Percentiles rank a stretch among this genome's conserved stretches.
phyloP scores from a whole-genome alignment of 2,888 invertebrate genomes.

The Cepaea hortensis region DNA sequence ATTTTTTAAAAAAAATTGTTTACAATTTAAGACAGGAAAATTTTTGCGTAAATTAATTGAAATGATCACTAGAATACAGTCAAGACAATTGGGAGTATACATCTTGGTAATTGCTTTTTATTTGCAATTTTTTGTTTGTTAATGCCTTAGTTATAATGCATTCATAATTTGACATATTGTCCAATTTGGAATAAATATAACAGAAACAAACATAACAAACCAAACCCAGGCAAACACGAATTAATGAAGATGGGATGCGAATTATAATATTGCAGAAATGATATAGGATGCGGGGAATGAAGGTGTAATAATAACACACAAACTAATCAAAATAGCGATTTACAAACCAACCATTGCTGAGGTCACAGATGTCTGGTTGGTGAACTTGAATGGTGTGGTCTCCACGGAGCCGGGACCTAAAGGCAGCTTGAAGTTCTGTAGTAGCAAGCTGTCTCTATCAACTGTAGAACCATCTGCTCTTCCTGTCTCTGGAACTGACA shows the following conservation, averaged over 20 bases:
- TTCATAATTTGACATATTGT: no score
- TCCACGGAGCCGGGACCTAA: slow-evolving; percentile 26
- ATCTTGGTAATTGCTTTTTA: no score
- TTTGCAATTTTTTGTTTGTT: no score
- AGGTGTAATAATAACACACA: neutral
- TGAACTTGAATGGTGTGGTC: slow-evolving; percentile 33
- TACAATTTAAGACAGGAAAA: no score
- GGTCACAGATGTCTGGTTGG: slow-evolving; percentile 28
- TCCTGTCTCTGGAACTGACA: slow-evolving; percentile 32
- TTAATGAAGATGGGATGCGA: neutral
- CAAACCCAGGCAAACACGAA: neutral
- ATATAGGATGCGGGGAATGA: slow-evolving; percentile 13
- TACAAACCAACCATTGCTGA: slow-evolving; percentile 44
- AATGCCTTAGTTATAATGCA: no score
- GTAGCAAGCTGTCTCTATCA: slow-evolving; percentile 24
- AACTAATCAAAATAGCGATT: neutral
- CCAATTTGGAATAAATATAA: no score
- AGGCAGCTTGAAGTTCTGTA: slow-evolving; percentile 43
- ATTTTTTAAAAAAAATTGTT: no score
- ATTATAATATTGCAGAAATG: neutral
- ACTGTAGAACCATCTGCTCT: slow-evolving; percentile 19
- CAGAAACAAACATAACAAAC: no score
- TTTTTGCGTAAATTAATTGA: no score
- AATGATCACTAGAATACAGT: no score
- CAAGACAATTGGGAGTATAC: no score